These are phyloP conservation scores for Spilarctia lutea DNA, from an alignment of 2,888 invertebrate species.

Conservation along the genomic window DNA sequence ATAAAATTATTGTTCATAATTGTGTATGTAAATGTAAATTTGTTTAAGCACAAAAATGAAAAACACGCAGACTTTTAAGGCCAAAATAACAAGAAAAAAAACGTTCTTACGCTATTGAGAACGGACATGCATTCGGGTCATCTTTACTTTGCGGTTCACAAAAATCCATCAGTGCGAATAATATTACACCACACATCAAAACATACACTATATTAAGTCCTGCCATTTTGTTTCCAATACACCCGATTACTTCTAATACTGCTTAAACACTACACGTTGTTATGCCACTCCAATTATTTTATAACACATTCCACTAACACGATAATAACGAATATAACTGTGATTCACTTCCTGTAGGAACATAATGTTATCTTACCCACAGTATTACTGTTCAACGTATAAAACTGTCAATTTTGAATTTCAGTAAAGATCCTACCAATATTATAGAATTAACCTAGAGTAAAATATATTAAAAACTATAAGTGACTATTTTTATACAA, in stretches of 20 bases:
- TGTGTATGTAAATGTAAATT: neutral
- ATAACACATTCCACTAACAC: slow-evolving; percentile 34
- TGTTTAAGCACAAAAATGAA: neutral
- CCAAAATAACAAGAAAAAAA: slow-evolving; percentile 2
- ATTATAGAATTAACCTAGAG: slow-evolving; percentile 8
- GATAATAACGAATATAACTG: slow-evolving; percentile 10
- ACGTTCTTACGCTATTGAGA: slow-evolving; percentile 34
- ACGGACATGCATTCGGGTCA: slow-evolving; percentile 33
- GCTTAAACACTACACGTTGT: slow-evolving; percentile 28
- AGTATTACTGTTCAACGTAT: slow-evolving; percentile 21
- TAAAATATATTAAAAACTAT: slow-evolving; percentile 24
- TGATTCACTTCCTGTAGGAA: slow-evolving; percentile 35
- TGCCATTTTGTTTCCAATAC: slow-evolving; percentile 35
- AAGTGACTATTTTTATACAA: slow-evolving; percentile 30
- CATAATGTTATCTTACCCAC: slow-evolving; percentile 17
- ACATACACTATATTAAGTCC: slow-evolving; percentile 14
- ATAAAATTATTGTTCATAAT: neutral
- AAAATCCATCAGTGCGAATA: slow-evolving; percentile 18
- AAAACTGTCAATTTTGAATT: neutral
- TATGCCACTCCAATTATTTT: slow-evolving; percentile 29
- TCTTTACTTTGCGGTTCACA: slow-evolving; percentile 26
- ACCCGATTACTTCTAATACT: slow-evolving; percentile 23
- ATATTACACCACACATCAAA: slow-evolving; percentile 21
- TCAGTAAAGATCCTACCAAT: neutral
- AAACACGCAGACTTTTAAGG: neutral